Base-by-base conservation (phyloP, 2,888 invertebrate species). In the Pseudococcus jackbeardsleyi region DNA sequence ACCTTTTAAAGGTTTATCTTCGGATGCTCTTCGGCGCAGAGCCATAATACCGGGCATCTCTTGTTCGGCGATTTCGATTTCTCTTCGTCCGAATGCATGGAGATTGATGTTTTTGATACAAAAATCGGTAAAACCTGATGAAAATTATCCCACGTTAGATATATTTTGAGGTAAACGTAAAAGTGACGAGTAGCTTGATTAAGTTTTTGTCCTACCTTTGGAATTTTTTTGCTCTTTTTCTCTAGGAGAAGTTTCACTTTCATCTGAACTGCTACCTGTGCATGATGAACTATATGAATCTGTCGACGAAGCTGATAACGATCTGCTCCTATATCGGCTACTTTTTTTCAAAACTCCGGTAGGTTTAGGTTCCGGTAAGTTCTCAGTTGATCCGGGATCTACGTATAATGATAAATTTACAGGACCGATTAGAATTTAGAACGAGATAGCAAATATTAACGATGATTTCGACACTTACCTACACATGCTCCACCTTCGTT, bases 1-100 rank as follows among this genome's bases (percentile, higher is more conserved):
- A 91, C 98, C 98, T 91, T 96, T 96, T 90, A 99, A 92, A 0
- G 99, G 99, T 91, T 98, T 98, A 91, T 99, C 98, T 88, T 98
- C 97, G 87, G 95, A 94, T 0, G 98, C 98, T 89, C 98, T 93
- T 90, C 97, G 96, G 86, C 98, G 93, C 90, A 99, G 92, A 0
- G 98, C 98, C 95, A 99, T 97, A 89, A 99, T 97, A 0, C 99
- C 99, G 0, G 98, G 98, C 99, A 99, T 99, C 93, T 99, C 95
- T 93, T 99, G 98, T 91, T 99, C 98, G 0, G 99, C 99, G 90
- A 99, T 98, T 93, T 99, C 98, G 90, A 99, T 99, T 93, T 99
- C 99, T 68, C 98, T 92, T 48, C 99, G 93, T 0, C 99, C 99
- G 91, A 98, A 98, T 0, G 96, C 96, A 91, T 97, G 96, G 91